Percentiles rank a stretch among this genome's conserved stretches.
These are phyloP conservation scores for Palythoa grandis DNA, from an alignment of 92 coral and sea anemone genomes.

Conservation along the genomic window DNA sequence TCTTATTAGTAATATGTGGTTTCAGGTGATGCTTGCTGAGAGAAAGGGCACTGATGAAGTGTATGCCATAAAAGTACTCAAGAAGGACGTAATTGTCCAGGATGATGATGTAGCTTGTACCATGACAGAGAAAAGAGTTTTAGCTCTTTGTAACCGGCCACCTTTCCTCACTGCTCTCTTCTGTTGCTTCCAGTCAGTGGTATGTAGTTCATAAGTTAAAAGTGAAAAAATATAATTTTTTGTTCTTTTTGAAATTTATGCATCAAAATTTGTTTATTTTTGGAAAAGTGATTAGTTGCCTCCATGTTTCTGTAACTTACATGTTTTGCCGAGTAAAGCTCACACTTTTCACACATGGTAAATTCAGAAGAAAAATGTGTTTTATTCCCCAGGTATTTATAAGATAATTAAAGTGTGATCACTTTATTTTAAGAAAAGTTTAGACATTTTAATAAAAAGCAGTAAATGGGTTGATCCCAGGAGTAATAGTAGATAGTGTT, in stretches of 20 bases:
- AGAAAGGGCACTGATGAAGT: slow-evolving; percentile 90
- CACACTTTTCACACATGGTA: no score
- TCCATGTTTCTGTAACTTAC: no score
- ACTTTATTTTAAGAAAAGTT: no score
- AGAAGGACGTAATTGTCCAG: slow-evolving; percentile 97
- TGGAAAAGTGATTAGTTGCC: no score
- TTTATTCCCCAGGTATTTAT: no score
- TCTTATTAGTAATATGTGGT: background rate
- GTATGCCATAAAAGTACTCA: slow-evolving; percentile 96
- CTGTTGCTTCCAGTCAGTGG: slow-evolving; percentile 97
- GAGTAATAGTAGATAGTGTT: no score
- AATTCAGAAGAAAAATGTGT: no score
- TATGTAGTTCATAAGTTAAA: slow-evolving; percentile 10
- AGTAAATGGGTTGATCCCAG: no score
- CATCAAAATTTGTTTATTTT: no score
- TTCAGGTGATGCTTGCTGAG: slow-evolving; percentile 94
- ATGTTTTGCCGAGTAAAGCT: no score
- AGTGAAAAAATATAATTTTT: background rate
- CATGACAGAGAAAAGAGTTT: slow-evolving; percentile 96
- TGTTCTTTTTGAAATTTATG: no score
- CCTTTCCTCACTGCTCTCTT: slow-evolving; percentile 94
- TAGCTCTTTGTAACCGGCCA: slow-evolving; percentile 86
- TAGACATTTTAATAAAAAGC: background rate
- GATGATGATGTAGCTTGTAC: slow-evolving; percentile 98
- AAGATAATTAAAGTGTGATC: no score